A percentile compares a stretch with the other conserved stretches of the same genome.
Conservation (phyloP, 2,113 vertebrate species). For the Notiomystis cincta region DNA sequence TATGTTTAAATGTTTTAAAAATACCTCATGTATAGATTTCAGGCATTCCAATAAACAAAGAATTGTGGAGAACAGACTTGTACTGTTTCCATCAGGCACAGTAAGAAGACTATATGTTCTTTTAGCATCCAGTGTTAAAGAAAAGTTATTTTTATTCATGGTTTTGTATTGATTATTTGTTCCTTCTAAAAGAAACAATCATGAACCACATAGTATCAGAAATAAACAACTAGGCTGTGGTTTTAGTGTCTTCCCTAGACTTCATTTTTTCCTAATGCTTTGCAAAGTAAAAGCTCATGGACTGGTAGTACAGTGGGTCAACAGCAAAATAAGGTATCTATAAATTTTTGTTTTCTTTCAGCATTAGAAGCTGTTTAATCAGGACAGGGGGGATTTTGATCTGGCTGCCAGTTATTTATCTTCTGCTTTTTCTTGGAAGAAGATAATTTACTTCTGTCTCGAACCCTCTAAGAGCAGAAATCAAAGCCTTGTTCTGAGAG, state of each 20-base stretch:
- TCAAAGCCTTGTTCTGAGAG: neutral
- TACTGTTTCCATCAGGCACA: slow-evolving; percentile 40
- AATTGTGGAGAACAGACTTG: slow-evolving; percentile 52
- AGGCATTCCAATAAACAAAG: slow-evolving; percentile 60
- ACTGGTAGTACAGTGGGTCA: neutral
- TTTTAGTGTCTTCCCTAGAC: slow-evolving; percentile 38
- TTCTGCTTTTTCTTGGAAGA: neutral
- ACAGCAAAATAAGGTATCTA: neutral
- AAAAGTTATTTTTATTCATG: slow-evolving; percentile 73
- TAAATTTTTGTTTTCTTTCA: neutral
- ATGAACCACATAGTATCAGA: slow-evolving; percentile 67
- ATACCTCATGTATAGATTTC: slow-evolving; percentile 61
- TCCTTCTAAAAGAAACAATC: slow-evolving; percentile 66
- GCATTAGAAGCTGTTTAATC: neutral
- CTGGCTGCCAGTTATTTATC: neutral
- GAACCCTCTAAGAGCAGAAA: neutral
- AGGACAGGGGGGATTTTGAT: neutral
- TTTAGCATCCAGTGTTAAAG: slow-evolving; percentile 66
- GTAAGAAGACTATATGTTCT: slow-evolving; percentile 59
- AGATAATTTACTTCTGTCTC: neutral
- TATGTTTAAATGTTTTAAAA: slow-evolving; percentile 60
- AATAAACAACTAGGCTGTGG: slow-evolving; percentile 31
- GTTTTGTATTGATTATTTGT: slow-evolving; percentile 72
- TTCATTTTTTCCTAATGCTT: slow-evolving; percentile 12
- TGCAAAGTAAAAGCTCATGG: neutral